Evolutionary conservation across 2,888 invertebrate genomes (phyloP).

Genomic region (Ctenicera cuprea): DNA sequence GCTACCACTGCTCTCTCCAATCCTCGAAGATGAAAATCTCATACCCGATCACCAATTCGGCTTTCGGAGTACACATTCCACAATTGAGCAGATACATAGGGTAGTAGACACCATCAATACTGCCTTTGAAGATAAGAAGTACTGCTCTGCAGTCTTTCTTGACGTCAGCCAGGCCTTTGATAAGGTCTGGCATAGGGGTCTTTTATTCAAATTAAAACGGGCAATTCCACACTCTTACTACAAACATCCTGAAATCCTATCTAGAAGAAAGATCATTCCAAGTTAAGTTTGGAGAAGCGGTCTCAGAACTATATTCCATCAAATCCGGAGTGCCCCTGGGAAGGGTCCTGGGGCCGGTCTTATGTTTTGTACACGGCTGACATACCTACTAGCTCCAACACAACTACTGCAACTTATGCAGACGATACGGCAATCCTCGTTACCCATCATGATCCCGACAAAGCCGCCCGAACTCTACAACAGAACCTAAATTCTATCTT

Average conservation of each 20-base stretch:
- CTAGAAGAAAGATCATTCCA: background rate
- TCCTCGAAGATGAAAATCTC: background rate
- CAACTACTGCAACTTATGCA: conserved; percentile 48
- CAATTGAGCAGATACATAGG: conserved; percentile 2
- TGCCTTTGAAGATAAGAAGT: conserved; percentile 6
- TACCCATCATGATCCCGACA: conserved; percentile 49
- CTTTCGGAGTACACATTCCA: background rate
- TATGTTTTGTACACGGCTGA: conserved; percentile 10
- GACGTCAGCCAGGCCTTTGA: too few species aligned
- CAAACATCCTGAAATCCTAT: conserved; percentile 5
- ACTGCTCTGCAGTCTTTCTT: background rate
- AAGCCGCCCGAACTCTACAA: conserved; percentile 28
- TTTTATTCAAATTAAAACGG: too few species aligned
- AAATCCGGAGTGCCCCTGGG: background rate
- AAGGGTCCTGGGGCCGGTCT: background rate
- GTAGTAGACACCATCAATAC: background rate
- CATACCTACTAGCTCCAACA: conserved; percentile 24
- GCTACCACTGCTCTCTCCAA: conserved; percentile 19
- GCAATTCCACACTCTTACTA: conserved; percentile 3
- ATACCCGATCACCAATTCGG: too few species aligned
- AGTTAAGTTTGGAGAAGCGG: background rate
- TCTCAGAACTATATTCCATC: conserved; percentile 2
- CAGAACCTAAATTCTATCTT: conserved; percentile 41
- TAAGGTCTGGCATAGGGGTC: too few species aligned
- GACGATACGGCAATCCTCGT: conserved; percentile 55